Percentiles rank a stretch among this genome's conserved stretches.
Conservation (phyloP, 2,113 vertebrate genomes). For the Thunnus thynnus region DNA sequence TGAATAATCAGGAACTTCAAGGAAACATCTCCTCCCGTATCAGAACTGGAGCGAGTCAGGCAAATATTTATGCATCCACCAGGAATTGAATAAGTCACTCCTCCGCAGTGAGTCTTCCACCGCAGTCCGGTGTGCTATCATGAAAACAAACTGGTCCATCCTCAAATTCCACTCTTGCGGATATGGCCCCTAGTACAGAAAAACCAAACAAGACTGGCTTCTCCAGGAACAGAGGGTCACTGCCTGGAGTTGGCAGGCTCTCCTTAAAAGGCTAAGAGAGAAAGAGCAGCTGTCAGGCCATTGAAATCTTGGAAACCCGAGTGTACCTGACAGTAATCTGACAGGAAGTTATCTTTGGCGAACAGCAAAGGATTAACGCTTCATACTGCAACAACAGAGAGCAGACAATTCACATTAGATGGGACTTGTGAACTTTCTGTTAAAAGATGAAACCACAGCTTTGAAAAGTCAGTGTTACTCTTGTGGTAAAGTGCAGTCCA, state of each 20-base stretch:
- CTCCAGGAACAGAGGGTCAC: slow-evolving; percentile 69
- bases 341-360: slow-evolving; percentile 76
- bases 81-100: slow-evolving; percentile 58
- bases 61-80: slow-evolving; percentile 76
- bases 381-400: slow-evolving; percentile 36
- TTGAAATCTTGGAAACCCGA: slow-evolving; percentile 50
- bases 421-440: not conserved
- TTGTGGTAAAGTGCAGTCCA: not conserved
- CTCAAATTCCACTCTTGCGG: slow-evolving; percentile 68
- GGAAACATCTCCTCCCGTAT: slow-evolving; percentile 32
- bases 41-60: slow-evolving; percentile 48
- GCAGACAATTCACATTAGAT: not conserved
- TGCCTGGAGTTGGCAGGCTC: slow-evolving; percentile 51
- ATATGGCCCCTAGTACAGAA: slow-evolving; percentile 61
- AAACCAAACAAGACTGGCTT: slow-evolving; percentile 68
- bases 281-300: slow-evolving; percentile 56
- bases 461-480: not conserved
- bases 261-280: slow-evolving; percentile 70
- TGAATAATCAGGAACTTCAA: slow-evolving; percentile 9
- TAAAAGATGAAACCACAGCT: not conserved
- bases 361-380: slow-evolving; percentile 25
- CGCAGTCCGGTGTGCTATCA: slow-evolving; percentile 44
- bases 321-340: slow-evolving; percentile 65
- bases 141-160: slow-evolving; percentile 72
- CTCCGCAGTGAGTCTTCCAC: slow-evolving; percentile 52